Evolutionary conservation across 2,113 vertebrate genomes (phyloP), one percentile per base, ranked within the genome.

Genomic region (Meles meles): DNA sequence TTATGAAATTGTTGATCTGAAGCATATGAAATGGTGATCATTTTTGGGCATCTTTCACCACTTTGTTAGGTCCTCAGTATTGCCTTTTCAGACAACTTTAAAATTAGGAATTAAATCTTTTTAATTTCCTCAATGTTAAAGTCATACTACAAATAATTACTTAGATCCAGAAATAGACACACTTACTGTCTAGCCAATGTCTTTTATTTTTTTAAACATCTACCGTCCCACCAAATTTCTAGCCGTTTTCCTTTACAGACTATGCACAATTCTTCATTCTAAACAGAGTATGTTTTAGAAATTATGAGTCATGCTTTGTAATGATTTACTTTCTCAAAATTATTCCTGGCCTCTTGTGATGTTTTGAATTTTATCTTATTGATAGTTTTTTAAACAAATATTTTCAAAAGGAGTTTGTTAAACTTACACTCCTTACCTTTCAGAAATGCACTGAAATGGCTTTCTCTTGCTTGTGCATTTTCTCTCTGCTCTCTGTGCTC

Each of bases 201-300:
- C 82, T 3, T 76, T 94, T 93, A 29, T n/a, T 96, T 93, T 44
- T 88, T 93, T 97, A 25, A 63, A 77, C 57, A 29, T 82, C 90
- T 71, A 61, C 37, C 77, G 89, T 95, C 69, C 29, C 25, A 59
- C 47, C 17, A 23, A 37, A 93, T 74, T 57, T 52, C 42, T 81
- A 72, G 14, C n/a, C 31, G 29, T 77, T 97, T 87, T 90, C 29
- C n/a, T 97, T 97, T 90, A 1, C 42, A 83, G 12, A 83, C 88
- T 74, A 87, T 14, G 10, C 61, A 92, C n/a, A 47, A 63, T 39
- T 76, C 4, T 77, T 97, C 37, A 94, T 95, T 79, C 79, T 93
- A 98, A 71, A 90, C 21, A 79, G 85, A 96, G 63, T 93, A 74
- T 91, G 29, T 63, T 94, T 85, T 77, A 65, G 6, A 44, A 25